phyloP scores from a whole-genome alignment of 2,797 vertebrate species.

The Lophotriccus pileatus region DNA sequence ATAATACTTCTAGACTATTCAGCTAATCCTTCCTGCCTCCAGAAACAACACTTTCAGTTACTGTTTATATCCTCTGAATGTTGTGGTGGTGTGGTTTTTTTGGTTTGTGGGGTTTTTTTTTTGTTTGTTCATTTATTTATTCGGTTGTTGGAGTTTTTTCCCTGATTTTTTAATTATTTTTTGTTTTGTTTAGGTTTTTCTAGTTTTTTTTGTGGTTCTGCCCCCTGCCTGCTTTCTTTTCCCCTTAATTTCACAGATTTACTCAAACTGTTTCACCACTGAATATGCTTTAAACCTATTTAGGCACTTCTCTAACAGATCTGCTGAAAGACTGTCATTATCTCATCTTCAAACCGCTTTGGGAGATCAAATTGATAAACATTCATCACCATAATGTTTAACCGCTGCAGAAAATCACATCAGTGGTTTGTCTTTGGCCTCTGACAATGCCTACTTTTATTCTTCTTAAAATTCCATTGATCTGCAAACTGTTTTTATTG shows the following conservation, averaged over 20 bases:
- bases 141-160: not conserved
- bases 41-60: not conserved
- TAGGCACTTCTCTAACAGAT: not conserved
- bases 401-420: not conserved
- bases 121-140: not conserved
- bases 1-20: not conserved
- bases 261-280: not conserved
- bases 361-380: not conserved
- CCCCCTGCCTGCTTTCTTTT: not conserved
- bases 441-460: not conserved
- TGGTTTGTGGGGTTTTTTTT: too few relatives aligned
- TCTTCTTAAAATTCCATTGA: not conserved
- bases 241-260: not conserved
- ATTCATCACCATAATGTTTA: not conserved
- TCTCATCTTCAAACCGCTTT: not conserved
- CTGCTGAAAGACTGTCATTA: not conserved
- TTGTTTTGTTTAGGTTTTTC: not conserved
- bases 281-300: not conserved
- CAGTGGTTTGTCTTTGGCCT: not conserved
- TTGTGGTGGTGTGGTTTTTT: not conserved
- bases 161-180: fast-evolving
- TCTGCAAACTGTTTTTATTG: not conserved
- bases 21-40: not conserved
- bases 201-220: fast-evolving
- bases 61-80: not conserved